These are phyloP conservation scores for Ischnus inquisitorius DNA, from an alignment of 2,888 invertebrate genomes.

Conservation along the genomic window DNA sequence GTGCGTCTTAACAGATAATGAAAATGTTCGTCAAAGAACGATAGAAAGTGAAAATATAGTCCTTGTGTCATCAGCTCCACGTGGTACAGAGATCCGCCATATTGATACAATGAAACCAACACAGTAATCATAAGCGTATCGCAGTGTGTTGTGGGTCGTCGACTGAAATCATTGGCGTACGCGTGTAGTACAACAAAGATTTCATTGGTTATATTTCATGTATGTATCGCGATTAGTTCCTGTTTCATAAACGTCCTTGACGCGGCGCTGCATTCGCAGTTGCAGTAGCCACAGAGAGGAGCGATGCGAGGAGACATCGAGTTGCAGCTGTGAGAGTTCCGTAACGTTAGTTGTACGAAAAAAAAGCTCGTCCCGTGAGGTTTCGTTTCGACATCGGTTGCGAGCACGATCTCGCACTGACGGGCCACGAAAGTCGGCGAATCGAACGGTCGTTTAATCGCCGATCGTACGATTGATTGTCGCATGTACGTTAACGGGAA, in stretches of 20 bases:
- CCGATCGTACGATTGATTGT: not conserved
- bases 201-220: conserved; percentile 32
- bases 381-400: not conserved
- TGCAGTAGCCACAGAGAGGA: conserved; percentile 46
- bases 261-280: conserved; percentile 59
- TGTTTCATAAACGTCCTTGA: conserved; percentile 56
- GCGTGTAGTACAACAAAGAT: conserved; percentile 25
- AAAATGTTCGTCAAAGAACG: not conserved
- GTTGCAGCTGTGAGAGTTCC: conserved; percentile 62
- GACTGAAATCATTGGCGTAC: conserved; percentile 26
- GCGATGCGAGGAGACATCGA: conserved; percentile 57
- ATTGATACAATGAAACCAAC: conserved; percentile 18
- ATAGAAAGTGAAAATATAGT: not conserved
- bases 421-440: not conserved
- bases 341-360: conserved; percentile 8
- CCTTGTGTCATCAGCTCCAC: conserved; percentile 30
- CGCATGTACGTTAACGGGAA: not conserved
- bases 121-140: not conserved
- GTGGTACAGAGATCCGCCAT: conserved; percentile 41
- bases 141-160: conserved; percentile 9
- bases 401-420: not conserved
- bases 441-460: not conserved
- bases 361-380: not conserved
- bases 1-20: not conserved
- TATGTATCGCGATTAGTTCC: conserved; percentile 29